Base-by-base conservation (phyloP, 2,888 invertebrate genomes). In the Oscheius myriophilus region DNA sequence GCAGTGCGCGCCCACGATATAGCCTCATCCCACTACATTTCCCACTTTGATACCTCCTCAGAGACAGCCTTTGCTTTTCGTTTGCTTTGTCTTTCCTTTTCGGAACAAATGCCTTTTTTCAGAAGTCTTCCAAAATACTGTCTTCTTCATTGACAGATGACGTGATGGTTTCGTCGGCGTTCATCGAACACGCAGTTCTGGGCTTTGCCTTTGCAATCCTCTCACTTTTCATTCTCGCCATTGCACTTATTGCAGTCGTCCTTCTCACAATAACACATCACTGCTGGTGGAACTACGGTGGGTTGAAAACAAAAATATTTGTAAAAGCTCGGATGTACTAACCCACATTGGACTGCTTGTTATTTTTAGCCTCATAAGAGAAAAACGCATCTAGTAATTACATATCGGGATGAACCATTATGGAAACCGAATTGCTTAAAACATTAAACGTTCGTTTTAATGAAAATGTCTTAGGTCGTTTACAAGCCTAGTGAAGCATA, bases 261-360 rank as follows among this genome's bases (percentile, higher is more conserved):
- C 68, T 80, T 21, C 67, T 80, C 33, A 80, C 80, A 16, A 78
- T 80, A 62, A 73, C 76, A 14, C 72, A 78, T 64, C 73, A 71
- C 59, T 80, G 80, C 70, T 80, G 77, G 77, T 80, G 78, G 75
- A 66, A 69, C 64, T 76, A 74, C 61, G 80, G 80, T 61, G 26
- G 49, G 3, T 57, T 42, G 16, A 26, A 39, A n/a, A n/a, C n/a
- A n/a, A n/a, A n/a, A n/a, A n/a, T n/a, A n/a, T n/a, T n/a, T n/a
- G n/a, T n/a, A n/a, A 76, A 51, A 64, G 75, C 70, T n/a, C n/a
- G n/a, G n/a, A n/a, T n/a, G n/a, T n/a, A n/a, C n/a, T n/a, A n/a
- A n/a, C n/a, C n/a, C n/a, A n/a, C n/a, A n/a, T n/a, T n/a, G n/a
- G n/a, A n/a, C n/a, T n/a, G n/a, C n/a, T n/a, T n/a, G n/a, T n/a